Evolutionary conservation across 2,113 vertebrate genomes (phyloP).

Genomic region (Prunella fulvescens): DNA sequence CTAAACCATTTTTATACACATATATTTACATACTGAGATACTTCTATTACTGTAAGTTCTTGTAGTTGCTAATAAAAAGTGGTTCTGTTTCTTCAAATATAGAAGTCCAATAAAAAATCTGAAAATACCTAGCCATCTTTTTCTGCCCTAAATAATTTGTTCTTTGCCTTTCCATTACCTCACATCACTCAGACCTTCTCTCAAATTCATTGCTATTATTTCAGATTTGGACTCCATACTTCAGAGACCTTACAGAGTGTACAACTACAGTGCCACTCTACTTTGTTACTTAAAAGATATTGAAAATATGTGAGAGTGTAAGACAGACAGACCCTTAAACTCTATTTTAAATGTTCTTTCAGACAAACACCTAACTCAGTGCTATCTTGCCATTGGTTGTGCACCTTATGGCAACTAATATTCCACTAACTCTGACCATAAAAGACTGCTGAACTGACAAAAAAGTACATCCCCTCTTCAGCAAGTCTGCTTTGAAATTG

Average conservation of each 20-base stretch:
- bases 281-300: not conserved
- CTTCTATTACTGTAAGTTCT: not conserved
- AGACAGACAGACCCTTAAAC: not conserved
- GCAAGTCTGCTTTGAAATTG: not conserved
- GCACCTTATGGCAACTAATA: not conserved
- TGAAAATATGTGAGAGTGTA: not conserved
- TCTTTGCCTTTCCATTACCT: not conserved
- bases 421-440: not conserved
- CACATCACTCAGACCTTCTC: not conserved
- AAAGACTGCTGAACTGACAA: not conserved
- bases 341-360: not conserved
- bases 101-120: not conserved
- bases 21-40: not conserved
- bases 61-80: not conserved
- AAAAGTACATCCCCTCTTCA: not conserved
- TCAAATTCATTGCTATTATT: not conserved
- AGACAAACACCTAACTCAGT: not conserved
- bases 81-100: not conserved
- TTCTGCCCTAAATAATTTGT: not conserved
- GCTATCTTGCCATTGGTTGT: not conserved
- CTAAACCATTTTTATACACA: not conserved
- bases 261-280: not conserved
- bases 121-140: not conserved
- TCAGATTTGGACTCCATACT: not conserved
- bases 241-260: not conserved